A percentile compares a stretch with the other conserved stretches of the same genome.
phyloP scores from a whole-genome alignment of 2,888 invertebrate species.

The Physocephala rufipes region DNA sequence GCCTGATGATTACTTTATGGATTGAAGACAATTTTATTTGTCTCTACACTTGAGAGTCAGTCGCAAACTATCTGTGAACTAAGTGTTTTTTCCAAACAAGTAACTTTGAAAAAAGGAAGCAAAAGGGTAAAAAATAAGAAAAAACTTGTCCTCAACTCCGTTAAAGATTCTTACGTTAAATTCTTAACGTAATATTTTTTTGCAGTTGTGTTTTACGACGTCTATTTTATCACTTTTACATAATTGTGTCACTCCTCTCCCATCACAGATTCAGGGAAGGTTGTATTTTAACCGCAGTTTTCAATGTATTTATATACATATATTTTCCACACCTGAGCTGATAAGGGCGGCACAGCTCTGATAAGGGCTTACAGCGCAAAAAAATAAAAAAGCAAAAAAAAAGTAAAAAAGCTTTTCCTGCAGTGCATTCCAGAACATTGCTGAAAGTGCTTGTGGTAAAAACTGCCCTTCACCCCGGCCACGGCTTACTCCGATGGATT shows the following conservation, averaged over 20 bases:
- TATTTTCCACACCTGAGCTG: slow-evolving; percentile 13
- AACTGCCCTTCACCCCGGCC: neutral
- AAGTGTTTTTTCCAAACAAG: slow-evolving; percentile 2
- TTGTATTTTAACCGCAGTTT: slow-evolving; percentile 7
- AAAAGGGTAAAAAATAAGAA: too few relatives aligned
- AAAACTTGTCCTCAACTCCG: too few relatives aligned
- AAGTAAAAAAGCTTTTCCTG: neutral
- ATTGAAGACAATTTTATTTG: neutral
- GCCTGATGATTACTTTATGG: neutral
- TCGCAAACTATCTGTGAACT: neutral
- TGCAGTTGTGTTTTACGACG: too few relatives aligned
- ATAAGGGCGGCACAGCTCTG: neutral
- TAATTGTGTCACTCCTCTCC: too few relatives aligned
- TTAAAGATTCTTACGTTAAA: too few relatives aligned
- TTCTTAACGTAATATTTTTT: too few relatives aligned
- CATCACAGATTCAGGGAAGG: too few relatives aligned
- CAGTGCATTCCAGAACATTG: slow-evolving; percentile 2
- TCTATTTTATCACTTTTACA: too few relatives aligned
- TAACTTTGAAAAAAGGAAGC: too few relatives aligned
- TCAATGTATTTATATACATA: too few relatives aligned
- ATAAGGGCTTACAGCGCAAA: neutral
- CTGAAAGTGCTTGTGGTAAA: neutral
- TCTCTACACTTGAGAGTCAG: neutral
- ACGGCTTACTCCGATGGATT: neutral
- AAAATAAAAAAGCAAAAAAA: too few relatives aligned